Evolutionary conservation across 2,888 invertebrate species (phyloP).

Genomic region (Amiota mariae): DNA sequence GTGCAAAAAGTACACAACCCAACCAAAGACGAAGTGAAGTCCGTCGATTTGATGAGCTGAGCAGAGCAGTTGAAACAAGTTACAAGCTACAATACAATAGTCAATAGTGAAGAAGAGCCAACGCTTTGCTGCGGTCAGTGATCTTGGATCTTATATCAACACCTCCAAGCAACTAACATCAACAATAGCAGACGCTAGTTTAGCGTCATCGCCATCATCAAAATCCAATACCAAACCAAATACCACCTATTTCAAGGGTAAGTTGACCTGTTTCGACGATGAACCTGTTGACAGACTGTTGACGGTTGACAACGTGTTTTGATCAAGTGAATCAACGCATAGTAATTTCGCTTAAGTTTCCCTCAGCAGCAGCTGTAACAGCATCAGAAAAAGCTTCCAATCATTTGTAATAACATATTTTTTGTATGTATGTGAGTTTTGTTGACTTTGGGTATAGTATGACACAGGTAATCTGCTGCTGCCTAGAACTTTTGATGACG

Average conservation of each 20-base stretch:
- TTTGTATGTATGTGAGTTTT: slow-evolving; percentile 3
- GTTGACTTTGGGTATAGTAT: slow-evolving; percentile 7
- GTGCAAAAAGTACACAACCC: neutral
- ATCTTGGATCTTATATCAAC: slow-evolving; percentile 2
- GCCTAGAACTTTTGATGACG: slow-evolving; percentile 53
- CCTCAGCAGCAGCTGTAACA: slow-evolving; percentile 30
- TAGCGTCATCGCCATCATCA: neutral
- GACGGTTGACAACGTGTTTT: slow-evolving; percentile 14
- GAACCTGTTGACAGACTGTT: neutral
- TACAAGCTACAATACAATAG: neutral
- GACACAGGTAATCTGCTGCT: neutral
- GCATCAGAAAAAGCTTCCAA: slow-evolving; percentile 12
- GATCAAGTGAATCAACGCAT: slow-evolving; percentile 22
- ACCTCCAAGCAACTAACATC: neutral
- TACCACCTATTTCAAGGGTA: slow-evolving; percentile 22
- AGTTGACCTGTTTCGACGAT: slow-evolving; percentile 10
- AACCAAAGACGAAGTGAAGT: slow-evolving; percentile 13
- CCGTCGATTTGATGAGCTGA: neutral
- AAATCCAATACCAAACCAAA: neutral
- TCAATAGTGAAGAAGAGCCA: neutral
- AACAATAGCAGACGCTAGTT: neutral
- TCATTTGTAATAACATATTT: neutral
- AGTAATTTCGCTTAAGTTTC: slow-evolving; percentile 16
- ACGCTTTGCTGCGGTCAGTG: slow-evolving; percentile 20
- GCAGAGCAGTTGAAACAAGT: slow-evolving; percentile 24